Percentiles rank a stretch among this genome's conserved stretches.
Evolutionary conservation across 2,113 vertebrate species (phyloP).

Genomic region (Misgurnus mizolepis): DNA sequence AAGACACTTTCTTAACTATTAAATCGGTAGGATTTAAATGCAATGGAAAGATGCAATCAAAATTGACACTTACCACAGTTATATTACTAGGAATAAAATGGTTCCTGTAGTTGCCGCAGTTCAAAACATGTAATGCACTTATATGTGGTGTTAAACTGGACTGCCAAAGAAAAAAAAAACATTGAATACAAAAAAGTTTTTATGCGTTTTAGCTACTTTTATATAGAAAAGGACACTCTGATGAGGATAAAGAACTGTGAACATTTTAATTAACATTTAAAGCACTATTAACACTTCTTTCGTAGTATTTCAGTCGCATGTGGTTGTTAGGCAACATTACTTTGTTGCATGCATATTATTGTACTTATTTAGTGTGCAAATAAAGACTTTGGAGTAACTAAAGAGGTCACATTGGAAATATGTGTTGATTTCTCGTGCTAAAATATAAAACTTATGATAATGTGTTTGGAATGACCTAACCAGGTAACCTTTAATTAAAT

Average conservation of each 20-base stretch:
- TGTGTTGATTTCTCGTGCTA: not conserved
- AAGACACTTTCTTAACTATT: not conserved
- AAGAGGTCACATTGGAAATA: not conserved
- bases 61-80: not conserved
- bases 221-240: too few relatives aligned
- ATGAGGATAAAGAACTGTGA: too few relatives aligned
- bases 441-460: not conserved
- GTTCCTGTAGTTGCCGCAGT: not conserved
- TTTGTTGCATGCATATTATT: too few relatives aligned
- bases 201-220: too few relatives aligned
- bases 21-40: not conserved
- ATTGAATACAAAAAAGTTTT: too few relatives aligned
- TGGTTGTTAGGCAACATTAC: too few relatives aligned
- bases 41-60: not conserved
- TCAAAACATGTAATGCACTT: too few relatives aligned
- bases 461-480: not conserved
- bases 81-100: not conserved
- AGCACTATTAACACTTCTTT: too few relatives aligned
- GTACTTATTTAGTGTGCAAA: not conserved
- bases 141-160: too few relatives aligned
- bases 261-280: too few relatives aligned
- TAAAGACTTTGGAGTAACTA: not conserved
- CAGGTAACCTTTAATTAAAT: constrained; percentile 1
- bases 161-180: too few relatives aligned
- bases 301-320: too few relatives aligned